A percentile compares a stretch with the other conserved stretches of the same genome.
Evolutionary conservation across 2,888 invertebrate species (phyloP).

Genomic region (Morpho helenor): DNA sequence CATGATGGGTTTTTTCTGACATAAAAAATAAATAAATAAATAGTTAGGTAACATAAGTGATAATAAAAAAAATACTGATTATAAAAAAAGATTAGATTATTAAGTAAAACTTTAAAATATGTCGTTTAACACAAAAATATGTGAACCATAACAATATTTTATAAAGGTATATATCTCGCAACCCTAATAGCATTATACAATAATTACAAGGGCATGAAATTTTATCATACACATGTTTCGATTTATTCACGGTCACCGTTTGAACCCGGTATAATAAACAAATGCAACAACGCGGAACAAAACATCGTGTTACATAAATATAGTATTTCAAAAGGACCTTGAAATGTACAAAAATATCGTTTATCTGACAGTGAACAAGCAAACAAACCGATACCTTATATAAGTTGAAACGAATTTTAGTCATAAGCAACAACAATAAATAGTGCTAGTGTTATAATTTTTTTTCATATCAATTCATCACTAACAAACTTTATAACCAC

Average conservation of each 20-base stretch:
- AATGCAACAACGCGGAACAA: slow-evolving; percentile 49
- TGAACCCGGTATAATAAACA: slow-evolving; percentile 62
- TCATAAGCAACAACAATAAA: too few relatives aligned
- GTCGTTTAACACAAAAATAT: background rate
- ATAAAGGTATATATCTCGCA: background rate
- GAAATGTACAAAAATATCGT: slow-evolving; percentile 11
- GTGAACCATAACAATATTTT: background rate
- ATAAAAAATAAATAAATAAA: too few relatives aligned
- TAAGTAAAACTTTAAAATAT: too few relatives aligned
- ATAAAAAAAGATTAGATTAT: too few relatives aligned
- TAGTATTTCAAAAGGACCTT: slow-evolving; percentile 34
- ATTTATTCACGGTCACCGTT: slow-evolving; percentile 53
- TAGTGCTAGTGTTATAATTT: too few relatives aligned
- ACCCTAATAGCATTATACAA: slow-evolving; percentile 18
- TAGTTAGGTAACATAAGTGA: too few relatives aligned
- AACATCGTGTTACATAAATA: slow-evolving; percentile 50
- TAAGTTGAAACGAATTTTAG: too few relatives aligned
- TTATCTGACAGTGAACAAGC: slow-evolving; percentile 1
- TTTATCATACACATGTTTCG: slow-evolving; percentile 37
- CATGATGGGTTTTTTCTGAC: too few relatives aligned
- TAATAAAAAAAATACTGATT: too few relatives aligned
- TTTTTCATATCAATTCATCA: too few relatives aligned
- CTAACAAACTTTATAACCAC: too few relatives aligned
- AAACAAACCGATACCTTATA: slow-evolving; percentile 4
- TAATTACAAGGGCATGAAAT: slow-evolving; percentile 26